Conservation (phyloP, 2,888 invertebrate species). For the Troides aeacus region DNA sequence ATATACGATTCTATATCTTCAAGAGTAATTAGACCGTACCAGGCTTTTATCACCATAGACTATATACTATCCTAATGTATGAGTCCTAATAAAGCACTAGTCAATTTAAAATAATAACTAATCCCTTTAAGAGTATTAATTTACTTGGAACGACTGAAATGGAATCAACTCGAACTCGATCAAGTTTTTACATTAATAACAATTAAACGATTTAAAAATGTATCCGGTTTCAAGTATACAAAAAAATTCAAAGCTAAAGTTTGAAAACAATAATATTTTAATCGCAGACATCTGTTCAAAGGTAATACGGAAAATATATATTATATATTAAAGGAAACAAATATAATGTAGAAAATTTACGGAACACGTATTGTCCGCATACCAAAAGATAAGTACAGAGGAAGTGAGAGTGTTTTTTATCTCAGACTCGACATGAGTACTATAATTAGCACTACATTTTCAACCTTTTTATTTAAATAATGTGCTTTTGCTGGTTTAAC, state of each 20-base stretch:
- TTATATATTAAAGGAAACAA: neutral
- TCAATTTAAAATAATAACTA: no score
- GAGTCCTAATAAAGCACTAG: no score
- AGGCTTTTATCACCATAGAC: no score
- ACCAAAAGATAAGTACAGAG: slow-evolving; percentile 8
- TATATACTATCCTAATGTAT: no score
- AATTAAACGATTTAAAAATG: neutral
- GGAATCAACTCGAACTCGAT: no score
- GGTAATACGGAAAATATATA: neutral
- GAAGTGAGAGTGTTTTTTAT: slow-evolving; percentile 19
- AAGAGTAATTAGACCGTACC: no score
- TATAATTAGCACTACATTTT: slow-evolving; percentile 13
- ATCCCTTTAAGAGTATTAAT: neutral
- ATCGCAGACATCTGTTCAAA: neutral
- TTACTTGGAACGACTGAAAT: neutral
- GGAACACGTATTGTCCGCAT: slow-evolving; percentile 26
- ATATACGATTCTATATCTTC: no score
- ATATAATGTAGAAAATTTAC: slow-evolving; percentile 4
- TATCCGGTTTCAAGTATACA: neutral
- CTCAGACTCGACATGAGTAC: slow-evolving; percentile 5
- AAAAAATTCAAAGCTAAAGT: neutral
- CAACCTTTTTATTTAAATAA: slow-evolving; percentile 14
- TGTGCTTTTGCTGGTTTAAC: slow-evolving; percentile 8
- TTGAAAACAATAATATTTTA: neutral
- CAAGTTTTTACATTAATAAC: no score